A percentile compares a stretch with the other conserved stretches of the same genome.
Evolutionary conservation across 2,888 invertebrate species (phyloP).

Genomic region (Callinectes sapidus): DNA sequence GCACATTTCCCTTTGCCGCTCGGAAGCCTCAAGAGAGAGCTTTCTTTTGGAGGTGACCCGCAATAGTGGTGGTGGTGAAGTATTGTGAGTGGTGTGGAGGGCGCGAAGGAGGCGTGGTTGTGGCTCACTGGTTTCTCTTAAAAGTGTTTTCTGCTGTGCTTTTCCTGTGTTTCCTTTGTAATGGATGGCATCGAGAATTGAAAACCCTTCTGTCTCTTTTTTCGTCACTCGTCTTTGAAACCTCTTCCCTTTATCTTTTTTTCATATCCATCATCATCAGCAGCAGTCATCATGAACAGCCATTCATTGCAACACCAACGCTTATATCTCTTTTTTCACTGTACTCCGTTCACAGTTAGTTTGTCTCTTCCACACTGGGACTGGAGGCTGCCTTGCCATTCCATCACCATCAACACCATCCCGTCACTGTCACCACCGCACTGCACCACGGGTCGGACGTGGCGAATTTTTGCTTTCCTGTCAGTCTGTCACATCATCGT

Average conservation of each 20-base stretch:
- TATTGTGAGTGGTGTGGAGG: neutral
- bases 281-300: neutral
- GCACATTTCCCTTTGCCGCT: neutral
- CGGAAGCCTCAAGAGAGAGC: neutral
- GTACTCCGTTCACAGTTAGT: neutral
- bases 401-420: neutral
- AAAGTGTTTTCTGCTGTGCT: neutral
- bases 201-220: neutral
- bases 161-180: neutral
- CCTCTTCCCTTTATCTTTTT: neutral
- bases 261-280: slow-evolving; percentile 18
- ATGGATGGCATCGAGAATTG: neutral
- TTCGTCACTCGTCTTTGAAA: neutral
- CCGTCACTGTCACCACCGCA: neutral
- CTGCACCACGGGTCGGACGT: neutral
- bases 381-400: neutral
- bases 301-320: neutral
- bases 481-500: neutral
- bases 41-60: neutral
- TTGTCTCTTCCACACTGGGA: neutral
- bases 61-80: neutral
- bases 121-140: neutral
- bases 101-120: neutral
- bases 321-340: neutral
- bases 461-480: neutral